A percentile compares a stretch with the other conserved stretches of the same genome.
Evolutionary conservation across 2,797 vertebrate species (phyloP).

Genomic region (Pseudochaenichthys georgianus): DNA sequence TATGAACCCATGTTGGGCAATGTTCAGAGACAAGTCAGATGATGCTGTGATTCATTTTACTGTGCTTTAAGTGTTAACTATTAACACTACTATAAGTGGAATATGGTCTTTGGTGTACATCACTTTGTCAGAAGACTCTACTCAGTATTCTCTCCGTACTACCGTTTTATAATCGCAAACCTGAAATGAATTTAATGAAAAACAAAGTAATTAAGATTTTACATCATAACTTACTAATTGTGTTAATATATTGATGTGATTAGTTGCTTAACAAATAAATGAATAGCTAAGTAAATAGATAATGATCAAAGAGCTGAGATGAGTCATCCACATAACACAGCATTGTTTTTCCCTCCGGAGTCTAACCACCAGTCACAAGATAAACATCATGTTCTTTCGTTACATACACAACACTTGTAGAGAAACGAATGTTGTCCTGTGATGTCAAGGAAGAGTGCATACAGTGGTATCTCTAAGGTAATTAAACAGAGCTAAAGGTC

Average conservation of each 20-base stretch:
- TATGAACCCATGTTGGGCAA: conserved; percentile 76
- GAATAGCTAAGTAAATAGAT: conserved; percentile 27
- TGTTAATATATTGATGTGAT: conserved; percentile 21
- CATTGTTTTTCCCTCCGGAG: conserved; percentile 46
- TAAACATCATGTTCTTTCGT: conserved; percentile 67
- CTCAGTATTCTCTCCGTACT: not conserved
- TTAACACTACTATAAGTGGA: conserved; percentile 63
- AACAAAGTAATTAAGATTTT: not conserved
- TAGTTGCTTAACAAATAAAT: conserved; percentile 26
- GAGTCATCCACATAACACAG: conserved; percentile 35
- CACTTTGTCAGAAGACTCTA: conserved; percentile 32
- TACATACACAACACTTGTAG: conserved; percentile 57
- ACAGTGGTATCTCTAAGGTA: conserved; percentile 78
- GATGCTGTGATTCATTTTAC: conserved; percentile 80
- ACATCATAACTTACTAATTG: not conserved
- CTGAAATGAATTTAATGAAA: conserved; percentile 11
- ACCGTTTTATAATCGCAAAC: conserved; percentile 6
- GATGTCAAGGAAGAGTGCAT: conserved; percentile 74
- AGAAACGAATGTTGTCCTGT: conserved; percentile 71
- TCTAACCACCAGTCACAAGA: conserved; percentile 65
- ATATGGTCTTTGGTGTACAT: conserved; percentile 60
- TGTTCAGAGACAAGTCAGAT: conserved; percentile 77
- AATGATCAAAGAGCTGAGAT: conserved; percentile 33
- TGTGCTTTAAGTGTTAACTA: conserved; percentile 71
- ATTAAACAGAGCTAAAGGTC: conserved; percentile 82